Evolutionary conservation across 2,888 invertebrate species (phyloP).

Genomic region (Scaptomyza flava): DNA sequence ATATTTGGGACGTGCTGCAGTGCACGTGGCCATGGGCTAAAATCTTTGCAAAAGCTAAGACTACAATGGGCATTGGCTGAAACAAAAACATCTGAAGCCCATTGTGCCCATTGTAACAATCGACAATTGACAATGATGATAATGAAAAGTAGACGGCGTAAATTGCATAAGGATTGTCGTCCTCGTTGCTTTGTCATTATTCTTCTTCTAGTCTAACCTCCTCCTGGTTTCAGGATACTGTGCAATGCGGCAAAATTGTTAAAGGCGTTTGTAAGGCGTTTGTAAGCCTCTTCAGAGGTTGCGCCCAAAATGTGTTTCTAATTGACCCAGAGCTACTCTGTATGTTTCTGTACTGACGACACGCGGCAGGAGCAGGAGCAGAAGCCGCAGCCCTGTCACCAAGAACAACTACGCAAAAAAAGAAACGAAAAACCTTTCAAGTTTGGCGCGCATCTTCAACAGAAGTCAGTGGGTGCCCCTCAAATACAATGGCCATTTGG

Average conservation of each 20-base stretch:
- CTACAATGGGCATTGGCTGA: slow-evolving; percentile 32
- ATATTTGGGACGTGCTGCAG: slow-evolving; percentile 24
- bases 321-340: slow-evolving; percentile 43
- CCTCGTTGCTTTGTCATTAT: slow-evolving; percentile 23
- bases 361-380: slow-evolving; percentile 75
- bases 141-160: slow-evolving; percentile 72
- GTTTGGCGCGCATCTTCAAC: slow-evolving; percentile 53
- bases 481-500: slow-evolving; percentile 44
- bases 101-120: slow-evolving; percentile 43
- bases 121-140: slow-evolving; percentile 54
- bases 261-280: slow-evolving; percentile 58
- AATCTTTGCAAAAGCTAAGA: slow-evolving; percentile 10
- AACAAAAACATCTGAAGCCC: slow-evolving; percentile 29
- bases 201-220: slow-evolving; percentile 1
- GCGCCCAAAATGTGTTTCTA: slow-evolving; percentile 73
- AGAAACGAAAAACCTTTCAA: slow-evolving; percentile 54
- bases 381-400: slow-evolving; percentile 67
- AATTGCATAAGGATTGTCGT: slow-evolving; percentile 68
- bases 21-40: slow-evolving; percentile 61
- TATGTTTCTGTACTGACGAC: slow-evolving; percentile 13
- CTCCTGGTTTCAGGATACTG: background rate
- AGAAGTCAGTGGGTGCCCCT: slow-evolving; percentile 64
- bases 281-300: slow-evolving; percentile 78
- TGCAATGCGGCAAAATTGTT: slow-evolving; percentile 27
- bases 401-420: slow-evolving; percentile 18